Conservation (phyloP, 2,888 invertebrate genomes). For the Orthosia gracilis region DNA sequence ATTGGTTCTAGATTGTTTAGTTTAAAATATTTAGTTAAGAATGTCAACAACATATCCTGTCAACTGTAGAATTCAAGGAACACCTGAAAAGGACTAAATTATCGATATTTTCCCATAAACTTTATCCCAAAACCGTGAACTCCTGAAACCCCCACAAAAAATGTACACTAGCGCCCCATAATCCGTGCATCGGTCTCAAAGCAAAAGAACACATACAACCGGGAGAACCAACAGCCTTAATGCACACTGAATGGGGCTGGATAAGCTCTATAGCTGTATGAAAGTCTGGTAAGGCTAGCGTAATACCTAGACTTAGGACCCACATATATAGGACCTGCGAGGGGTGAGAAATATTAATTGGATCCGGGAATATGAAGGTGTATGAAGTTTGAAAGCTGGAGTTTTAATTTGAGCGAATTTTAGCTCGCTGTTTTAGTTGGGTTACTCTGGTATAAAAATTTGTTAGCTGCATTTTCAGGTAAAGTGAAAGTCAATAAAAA, state of each 20-base stretch:
- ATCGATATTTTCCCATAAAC: not conserved
- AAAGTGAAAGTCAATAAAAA: too few species aligned
- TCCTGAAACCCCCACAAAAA: constrained; percentile 35
- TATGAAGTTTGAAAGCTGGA: not conserved
- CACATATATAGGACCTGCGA: not conserved
- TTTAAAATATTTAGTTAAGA: not conserved
- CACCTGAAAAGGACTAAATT: not conserved
- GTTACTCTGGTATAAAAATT: too few species aligned
- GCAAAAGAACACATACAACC: constrained; percentile 32
- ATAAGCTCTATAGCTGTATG: constrained; percentile 42
- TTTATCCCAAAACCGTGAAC: not conserved
- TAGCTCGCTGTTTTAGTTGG: not conserved
- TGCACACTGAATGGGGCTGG: constrained; percentile 48
- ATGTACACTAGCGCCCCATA: constrained; percentile 40
- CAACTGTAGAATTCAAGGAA: not conserved
- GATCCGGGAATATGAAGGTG: not conserved
- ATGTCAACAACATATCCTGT: not conserved
- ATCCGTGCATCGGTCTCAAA: constrained; percentile 47
- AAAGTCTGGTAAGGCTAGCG: constrained; percentile 18
- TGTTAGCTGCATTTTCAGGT: too few species aligned
- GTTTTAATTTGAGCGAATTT: not conserved
- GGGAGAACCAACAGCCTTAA: constrained; percentile 53
- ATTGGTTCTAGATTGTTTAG: not conserved
- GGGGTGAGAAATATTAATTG: constrained; percentile 41
- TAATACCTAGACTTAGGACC: constrained; percentile 30